Evolutionary conservation across 1,140 invertebrate genomes (phyloP), one percentile per base, ranked within the genome.

Genomic region (Scaptomyza hsui): DNA sequence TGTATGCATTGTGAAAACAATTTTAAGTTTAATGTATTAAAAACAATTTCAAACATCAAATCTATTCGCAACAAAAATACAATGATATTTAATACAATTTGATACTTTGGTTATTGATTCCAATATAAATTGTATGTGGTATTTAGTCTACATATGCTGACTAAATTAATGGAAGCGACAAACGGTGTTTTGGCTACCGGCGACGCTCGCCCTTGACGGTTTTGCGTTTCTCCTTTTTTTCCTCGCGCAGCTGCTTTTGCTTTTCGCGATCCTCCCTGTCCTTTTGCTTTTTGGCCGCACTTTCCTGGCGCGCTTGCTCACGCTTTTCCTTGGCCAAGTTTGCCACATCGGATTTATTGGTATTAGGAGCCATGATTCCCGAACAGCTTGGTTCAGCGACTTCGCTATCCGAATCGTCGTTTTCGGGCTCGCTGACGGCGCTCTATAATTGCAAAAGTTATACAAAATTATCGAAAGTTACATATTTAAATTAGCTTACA

Each of bases 221-320:
- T 91, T 97, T 97, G 16, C 96, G 94, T 82, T 97, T 97, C 76
- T 97, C 96, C 86, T 97, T 97, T 73, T 97, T 97, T 16, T 97
- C 96, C 91, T 97, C 95, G 81, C 94, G 95, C 39, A 95, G 74
- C 89, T 97, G 95, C 89, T 97, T 97, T 89, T 97, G 96, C 89
- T 96, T 97, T 26, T 92, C 90, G 2, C 96, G 94, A 88, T 97
- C 96, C 78, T 97, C 96, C 92, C 96, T 97, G 76, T 97, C 96
- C 83, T 96, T 97, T 79, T 97, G 96, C 80, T 97, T 97, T 74
- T 97, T 97, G 70, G 94, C 95, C 64, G 95, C 94, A 77, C 95
- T 95, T 19, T 97, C 96, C 12, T 94, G 85, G 76, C 95, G 95
- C 2, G 95, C 94, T 80, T 95, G 94, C 82, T 97, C 96, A 39